Base-by-base conservation (phyloP, 30 jellyfish, hydroid and myxozoan species). In the Aurelia aurita region DNA sequence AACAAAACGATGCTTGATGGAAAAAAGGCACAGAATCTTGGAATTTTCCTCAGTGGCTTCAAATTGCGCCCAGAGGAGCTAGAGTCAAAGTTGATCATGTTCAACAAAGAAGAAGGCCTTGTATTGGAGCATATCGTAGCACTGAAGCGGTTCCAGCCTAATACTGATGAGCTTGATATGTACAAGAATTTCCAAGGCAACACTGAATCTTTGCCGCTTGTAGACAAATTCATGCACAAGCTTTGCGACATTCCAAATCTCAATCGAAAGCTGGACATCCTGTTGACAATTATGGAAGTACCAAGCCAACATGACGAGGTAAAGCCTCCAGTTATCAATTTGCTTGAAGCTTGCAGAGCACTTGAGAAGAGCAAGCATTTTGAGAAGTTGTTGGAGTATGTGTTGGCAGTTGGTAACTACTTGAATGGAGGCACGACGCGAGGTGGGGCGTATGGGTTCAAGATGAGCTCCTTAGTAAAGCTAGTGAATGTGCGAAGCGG, bases 401-500 rank as follows among this genome's bases (percentile, higher is more conserved):
- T 93, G 60, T 74, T 93, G 44, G 75, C 98, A 3, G 51, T 87
- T 34, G 98, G 98, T 1, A 93, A 93, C 64, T 93, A 78, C 79
- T 58, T 93, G 69, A 93, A 93, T 64, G 97, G 97, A 7, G 98
- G 98, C 3, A 93, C 98, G 26, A 80, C 79, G 18, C 83, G 98
- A n/a, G 98, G 98, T 26, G 92, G 97, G 12, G 98, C 98, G 35
- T 77, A 93, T 44, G 98, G 98, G n/a, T 93, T 87, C 80, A 93
- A 82, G 66, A 21, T 93, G 78, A 89, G 84, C 80, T 88, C 97
- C 21, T 91, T 93, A 15, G 92, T 69, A 28, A 87, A 87, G 84
- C 88, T 93, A 1, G 94, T 90, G 45, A 92, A 68, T 51, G 90
- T 93, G 0, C 74, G 92, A 19, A 93, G 97, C 55, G 21, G 85